A percentile compares a stretch with the other conserved stretches of the same genome.
These are phyloP conservation scores for Sphaerophoria rueppellii DNA, from an alignment of 2,888 invertebrate species.

Conservation along the genomic window DNA sequence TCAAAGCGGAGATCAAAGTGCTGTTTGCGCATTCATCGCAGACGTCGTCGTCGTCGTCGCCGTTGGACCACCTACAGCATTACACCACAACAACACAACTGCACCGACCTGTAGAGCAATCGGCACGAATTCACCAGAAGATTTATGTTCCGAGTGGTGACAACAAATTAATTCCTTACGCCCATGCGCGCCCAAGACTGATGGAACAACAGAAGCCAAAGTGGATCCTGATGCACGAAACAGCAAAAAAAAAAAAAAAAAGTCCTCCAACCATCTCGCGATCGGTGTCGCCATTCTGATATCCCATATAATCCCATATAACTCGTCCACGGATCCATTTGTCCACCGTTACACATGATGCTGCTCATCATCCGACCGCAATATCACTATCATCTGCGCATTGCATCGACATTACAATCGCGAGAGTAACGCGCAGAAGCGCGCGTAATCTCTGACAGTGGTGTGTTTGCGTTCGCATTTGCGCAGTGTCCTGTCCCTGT, in stretches of 20 bases:
- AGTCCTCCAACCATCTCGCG: constrained; percentile 59
- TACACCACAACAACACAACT: neutral
- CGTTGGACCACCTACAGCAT: constrained; percentile 56
- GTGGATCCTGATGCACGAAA: constrained; percentile 34
- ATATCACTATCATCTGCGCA: constrained; percentile 21
- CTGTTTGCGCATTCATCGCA: constrained; percentile 63
- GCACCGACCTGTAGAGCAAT: constrained; percentile 29
- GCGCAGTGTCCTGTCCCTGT: constrained; percentile 72
- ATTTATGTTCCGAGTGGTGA: constrained; percentile 79
- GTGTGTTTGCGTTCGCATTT: constrained; percentile 50
- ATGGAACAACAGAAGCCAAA: constrained; percentile 61
- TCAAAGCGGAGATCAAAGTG: constrained; percentile 66
- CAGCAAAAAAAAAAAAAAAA: neutral
- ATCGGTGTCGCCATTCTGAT: constrained; percentile 68
- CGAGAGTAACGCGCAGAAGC: constrained; percentile 59
- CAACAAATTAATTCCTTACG: constrained; percentile 82
- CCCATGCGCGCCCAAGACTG: constrained; percentile 57
- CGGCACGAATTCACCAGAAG: constrained; percentile 72
- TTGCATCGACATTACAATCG: constrained; percentile 14
- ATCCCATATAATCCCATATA: constrained; percentile 37
- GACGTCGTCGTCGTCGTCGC: too few species aligned
- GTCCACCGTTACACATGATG: constrained; percentile 29
- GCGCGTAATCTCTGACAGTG: constrained; percentile 69
- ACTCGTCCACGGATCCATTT: constrained; percentile 46
- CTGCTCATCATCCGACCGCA: constrained; percentile 10